Conservation (phyloP, 2,797 vertebrate genomes). For the Urocyon cinereoargenteus region DNA sequence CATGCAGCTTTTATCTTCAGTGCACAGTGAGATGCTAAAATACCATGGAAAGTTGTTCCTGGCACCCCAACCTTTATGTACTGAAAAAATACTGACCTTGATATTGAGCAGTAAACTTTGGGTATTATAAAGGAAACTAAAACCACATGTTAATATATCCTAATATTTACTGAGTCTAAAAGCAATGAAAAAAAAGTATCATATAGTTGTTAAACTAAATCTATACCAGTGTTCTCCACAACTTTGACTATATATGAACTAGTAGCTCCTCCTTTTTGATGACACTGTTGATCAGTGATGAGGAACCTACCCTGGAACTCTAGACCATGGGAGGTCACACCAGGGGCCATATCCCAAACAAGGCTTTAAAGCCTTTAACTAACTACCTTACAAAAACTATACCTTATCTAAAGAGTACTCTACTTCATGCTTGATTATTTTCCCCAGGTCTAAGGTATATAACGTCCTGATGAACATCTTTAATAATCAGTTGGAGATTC, state of each 20-base stretch:
- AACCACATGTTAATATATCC: conserved; percentile 4
- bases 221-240: background rate
- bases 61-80: background rate
- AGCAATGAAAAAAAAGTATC: background rate
- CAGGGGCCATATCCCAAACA: background rate
- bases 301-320: background rate
- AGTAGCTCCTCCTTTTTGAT: background rate
- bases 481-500: conserved; percentile 46
- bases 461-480: conserved; percentile 28
- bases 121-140: conserved; percentile 17
- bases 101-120: conserved; percentile 27
- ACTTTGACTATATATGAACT: background rate
- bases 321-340: background rate
- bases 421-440: background rate
- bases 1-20: background rate
- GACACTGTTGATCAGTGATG: background rate
- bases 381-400: background rate
- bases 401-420: conserved; percentile 5
- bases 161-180: background rate
- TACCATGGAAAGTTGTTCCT: background rate
- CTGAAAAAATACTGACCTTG: background rate
- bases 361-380: background rate
- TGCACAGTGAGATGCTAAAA: background rate
- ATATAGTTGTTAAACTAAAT: conserved; percentile 1
- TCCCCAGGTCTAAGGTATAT: background rate